Conservation (phyloP, 2,797 vertebrate genomes). For the Phrynocephalus vlangalii region DNA sequence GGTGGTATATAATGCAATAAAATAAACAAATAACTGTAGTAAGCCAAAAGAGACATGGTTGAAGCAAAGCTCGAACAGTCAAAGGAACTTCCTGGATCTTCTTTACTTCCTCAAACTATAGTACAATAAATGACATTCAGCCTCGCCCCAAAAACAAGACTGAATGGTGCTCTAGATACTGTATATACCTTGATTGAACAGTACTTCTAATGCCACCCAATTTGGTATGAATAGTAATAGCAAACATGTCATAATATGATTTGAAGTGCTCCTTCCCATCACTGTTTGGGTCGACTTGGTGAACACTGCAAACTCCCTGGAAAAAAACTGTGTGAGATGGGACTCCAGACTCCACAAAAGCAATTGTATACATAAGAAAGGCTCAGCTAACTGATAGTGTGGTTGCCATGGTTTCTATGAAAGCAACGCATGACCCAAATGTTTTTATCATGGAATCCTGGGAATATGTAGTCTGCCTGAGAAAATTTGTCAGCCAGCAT, state of each 20-base stretch:
- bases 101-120: not conserved
- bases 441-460: constrained; percentile 27
- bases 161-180: not conserved
- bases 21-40: not conserved
- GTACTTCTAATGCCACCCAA: not conserved
- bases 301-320: constrained; percentile 11
- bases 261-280: not conserved
- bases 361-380: constrained; percentile 14
- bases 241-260: not conserved
- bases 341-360: not conserved
- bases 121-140: not conserved
- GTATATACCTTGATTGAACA: not conserved
- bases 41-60: not conserved
- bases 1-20: no score
- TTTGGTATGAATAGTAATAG: not conserved
- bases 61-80: not conserved
- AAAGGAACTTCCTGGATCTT: not conserved
- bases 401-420: constrained; percentile 34
- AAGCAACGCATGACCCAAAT: constrained; percentile 31
- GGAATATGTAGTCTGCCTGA: not conserved
- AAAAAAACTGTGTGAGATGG: not conserved
- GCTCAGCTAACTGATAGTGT: not conserved
- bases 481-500: constrained; percentile 1
- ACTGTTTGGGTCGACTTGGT: not conserved
- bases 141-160: not conserved